phyloP scores from a whole-genome alignment of 2,888 invertebrate species.

The Polylopha cassiicola region DNA sequence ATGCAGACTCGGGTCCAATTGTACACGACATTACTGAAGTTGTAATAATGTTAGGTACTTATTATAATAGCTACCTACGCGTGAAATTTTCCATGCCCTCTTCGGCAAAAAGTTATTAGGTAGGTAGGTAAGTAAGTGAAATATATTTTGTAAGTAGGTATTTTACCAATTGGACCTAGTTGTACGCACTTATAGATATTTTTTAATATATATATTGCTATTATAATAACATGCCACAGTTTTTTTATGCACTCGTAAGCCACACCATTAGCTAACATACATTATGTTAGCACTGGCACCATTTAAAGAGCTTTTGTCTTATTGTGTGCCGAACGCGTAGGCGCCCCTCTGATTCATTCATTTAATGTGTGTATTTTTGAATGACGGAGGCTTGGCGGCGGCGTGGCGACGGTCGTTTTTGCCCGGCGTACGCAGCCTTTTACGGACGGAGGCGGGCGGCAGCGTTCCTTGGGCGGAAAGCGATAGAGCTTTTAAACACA shows the following conservation, averaged over 20 bases:
- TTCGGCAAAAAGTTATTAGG: no score
- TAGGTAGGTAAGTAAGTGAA: no score
- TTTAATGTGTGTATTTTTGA: slow-evolving; percentile 57
- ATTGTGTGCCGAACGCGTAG: slow-evolving; percentile 54
- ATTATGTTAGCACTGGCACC: slow-evolving; percentile 39
- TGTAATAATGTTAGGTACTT: no score
- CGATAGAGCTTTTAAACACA: slow-evolving; percentile 5
- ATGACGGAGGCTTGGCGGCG: slow-evolving; percentile 53
- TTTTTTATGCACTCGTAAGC: slow-evolving; percentile 6
- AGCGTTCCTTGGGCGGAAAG: slow-evolving; percentile 9
- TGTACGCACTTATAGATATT: no score
- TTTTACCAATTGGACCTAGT: no score
- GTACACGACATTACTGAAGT: no score
- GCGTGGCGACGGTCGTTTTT: slow-evolving; percentile 33
- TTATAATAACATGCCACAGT: no score
- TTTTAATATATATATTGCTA: no score
- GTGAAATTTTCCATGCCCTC: no score
- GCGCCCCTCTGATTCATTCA: slow-evolving; percentile 66
- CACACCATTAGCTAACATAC: slow-evolving; percentile 24
- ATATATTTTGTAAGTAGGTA: no score
- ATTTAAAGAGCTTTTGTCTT: slow-evolving; percentile 58
- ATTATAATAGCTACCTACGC: no score
- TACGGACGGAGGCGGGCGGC: slow-evolving; percentile 27
- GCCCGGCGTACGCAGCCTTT: slow-evolving; percentile 7
- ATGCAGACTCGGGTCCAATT: slow-evolving; percentile 20